phyloP scores from a whole-genome alignment of 2,113 vertebrate species.

The Phylloscopus whistleri region DNA sequence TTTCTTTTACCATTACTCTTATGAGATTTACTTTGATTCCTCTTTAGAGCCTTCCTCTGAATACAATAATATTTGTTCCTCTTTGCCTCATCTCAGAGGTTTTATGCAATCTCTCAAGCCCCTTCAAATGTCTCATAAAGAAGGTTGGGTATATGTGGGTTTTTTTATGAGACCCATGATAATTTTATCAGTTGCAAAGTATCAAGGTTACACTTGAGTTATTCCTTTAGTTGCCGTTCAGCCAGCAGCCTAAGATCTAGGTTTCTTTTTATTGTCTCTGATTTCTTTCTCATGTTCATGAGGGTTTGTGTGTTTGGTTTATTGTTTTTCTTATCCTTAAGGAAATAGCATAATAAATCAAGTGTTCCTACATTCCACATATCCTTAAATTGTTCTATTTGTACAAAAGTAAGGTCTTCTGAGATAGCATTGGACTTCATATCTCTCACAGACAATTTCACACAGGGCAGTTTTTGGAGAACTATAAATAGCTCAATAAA shows the following conservation, averaged over 20 bases:
- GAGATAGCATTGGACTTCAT: not conserved
- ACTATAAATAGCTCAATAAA: not conserved
- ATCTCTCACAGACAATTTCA: not conserved
- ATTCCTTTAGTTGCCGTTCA: not conserved
- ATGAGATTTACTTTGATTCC: not conserved
- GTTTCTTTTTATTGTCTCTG: not conserved
- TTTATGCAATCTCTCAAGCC: not conserved
- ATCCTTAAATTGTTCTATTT: not conserved
- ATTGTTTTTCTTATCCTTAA: not conserved
- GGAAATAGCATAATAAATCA: not conserved
- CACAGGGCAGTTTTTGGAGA: not conserved
- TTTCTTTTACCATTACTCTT: not conserved
- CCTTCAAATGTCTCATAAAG: not conserved
- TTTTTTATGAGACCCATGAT: not conserved
- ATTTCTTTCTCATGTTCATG: not conserved
- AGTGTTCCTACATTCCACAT: not conserved
- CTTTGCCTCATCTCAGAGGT: not conserved
- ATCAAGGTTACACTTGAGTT: not conserved
- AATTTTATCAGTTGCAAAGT: not conserved
- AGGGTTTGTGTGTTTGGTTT: not conserved
- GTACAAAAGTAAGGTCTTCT: not conserved
- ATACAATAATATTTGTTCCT: not conserved
- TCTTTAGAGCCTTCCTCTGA: not conserved
- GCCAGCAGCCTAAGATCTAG: not conserved
- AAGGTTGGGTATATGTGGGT: rapidly evolving